These are phyloP conservation scores for Himalopsyche japonica DNA, from an alignment of 2,888 invertebrate species.

Conservation along the genomic window DNA sequence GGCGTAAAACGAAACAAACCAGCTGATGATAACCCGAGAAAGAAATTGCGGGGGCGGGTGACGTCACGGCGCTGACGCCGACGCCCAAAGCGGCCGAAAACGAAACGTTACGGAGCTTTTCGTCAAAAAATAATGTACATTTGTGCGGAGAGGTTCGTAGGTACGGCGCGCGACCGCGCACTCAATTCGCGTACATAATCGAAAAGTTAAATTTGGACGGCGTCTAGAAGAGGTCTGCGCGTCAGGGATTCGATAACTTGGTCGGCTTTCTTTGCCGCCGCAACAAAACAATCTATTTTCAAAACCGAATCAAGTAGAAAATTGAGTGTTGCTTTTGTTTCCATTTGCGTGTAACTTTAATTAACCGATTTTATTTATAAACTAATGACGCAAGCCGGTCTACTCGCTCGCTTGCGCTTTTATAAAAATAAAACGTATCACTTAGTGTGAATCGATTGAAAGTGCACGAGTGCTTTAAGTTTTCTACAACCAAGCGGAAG, in stretches of 20 bases:
- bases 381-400: neutral
- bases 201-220: neutral
- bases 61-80: neutral
- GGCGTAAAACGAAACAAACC: neutral
- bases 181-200: neutral
- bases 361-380: neutral
- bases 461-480: neutral
- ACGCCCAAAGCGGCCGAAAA: neutral
- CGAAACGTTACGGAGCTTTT: neutral
- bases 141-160: neutral
- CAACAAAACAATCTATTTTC: neutral
- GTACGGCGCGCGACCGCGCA: neutral
- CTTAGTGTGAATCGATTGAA: neutral
- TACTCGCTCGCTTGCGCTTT: neutral
- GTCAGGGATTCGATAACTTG: neutral
- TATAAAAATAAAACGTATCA: neutral
- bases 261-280: neutral
- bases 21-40: neutral
- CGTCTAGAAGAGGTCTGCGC: neutral
- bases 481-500: neutral
- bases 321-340: neutral
- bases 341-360: neutral
- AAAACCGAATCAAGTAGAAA: neutral
- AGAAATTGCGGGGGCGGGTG: neutral
- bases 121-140: neutral